phyloP scores from a whole-genome alignment of 2,113 vertebrate genomes.

The Silurus asotus region DNA sequence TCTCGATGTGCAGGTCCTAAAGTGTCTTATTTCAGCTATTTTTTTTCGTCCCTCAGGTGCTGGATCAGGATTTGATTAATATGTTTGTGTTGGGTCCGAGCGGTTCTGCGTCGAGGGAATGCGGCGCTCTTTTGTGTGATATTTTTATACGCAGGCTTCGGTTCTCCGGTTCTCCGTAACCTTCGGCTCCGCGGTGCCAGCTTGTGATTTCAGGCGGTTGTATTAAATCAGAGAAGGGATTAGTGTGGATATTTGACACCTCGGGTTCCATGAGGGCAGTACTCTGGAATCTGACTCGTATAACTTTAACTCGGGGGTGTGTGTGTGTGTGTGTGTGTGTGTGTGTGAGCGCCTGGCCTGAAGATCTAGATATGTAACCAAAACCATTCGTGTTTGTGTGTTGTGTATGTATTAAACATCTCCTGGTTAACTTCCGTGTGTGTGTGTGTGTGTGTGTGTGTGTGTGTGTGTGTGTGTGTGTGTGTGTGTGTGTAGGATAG shows the following conservation, averaged over 20 bases:
- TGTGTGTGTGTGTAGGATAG: slow-evolving; percentile 34
- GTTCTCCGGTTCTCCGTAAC: slow-evolving; percentile 15
- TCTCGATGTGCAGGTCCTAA: neutral
- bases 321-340: slow-evolving; percentile 36
- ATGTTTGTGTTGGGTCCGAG: slow-evolving; percentile 43
- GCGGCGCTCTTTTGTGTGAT: slow-evolving; percentile 40
- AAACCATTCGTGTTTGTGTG: slow-evolving; percentile 32
- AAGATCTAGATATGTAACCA: neutral
- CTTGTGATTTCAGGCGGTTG: slow-evolving; percentile 63
- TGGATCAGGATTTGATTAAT: slow-evolving; percentile 53
- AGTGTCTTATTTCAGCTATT: neutral
- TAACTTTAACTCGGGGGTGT: slow-evolving; percentile 15
- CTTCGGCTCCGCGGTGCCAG: slow-evolving; percentile 35
- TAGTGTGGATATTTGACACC: slow-evolving; percentile 59
- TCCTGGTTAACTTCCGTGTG: neutral
- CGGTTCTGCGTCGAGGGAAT: slow-evolving; percentile 29
- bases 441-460: neutral
- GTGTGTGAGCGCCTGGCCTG: slow-evolving; percentile 31
- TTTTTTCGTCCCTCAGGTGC: neutral
- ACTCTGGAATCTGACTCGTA: slow-evolving; percentile 60
- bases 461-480: neutral
- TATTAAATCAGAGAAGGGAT: slow-evolving; percentile 70
- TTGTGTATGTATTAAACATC: slow-evolving; percentile 18
- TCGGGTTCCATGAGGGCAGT: slow-evolving; percentile 60
- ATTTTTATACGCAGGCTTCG: slow-evolving; percentile 41